phyloP scores from a whole-genome alignment of 2,113 vertebrate species.

The Dunckerocampus dactyliophorus region DNA sequence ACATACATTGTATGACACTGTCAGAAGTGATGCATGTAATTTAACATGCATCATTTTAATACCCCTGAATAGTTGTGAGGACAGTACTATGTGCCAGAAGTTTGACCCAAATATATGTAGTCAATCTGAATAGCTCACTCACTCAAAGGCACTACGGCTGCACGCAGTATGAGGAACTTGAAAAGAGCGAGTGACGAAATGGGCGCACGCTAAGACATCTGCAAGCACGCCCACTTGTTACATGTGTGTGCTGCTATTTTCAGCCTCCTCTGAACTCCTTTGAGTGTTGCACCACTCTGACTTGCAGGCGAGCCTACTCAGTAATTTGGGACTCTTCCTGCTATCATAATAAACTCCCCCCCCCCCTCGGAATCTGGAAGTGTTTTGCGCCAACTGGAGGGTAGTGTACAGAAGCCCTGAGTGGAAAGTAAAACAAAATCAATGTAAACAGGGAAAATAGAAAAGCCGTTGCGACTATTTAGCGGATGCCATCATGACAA shows the following conservation, averaged over 20 bases:
- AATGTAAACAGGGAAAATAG: not conserved
- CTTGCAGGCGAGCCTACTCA: conserved; percentile 30
- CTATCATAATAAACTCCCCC: conserved; percentile 56
- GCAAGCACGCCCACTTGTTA: conserved; percentile 30
- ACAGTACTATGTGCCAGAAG: not conserved
- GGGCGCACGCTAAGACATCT: conserved; percentile 39
- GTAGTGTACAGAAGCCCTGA: conserved; percentile 5
- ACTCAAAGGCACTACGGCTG: not conserved
- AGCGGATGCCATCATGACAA: not conserved
- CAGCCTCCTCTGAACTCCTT: conserved; percentile 33
- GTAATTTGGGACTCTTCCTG: conserved; percentile 46
- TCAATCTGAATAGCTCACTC: conserved; percentile 6
- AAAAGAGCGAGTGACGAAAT: conserved; percentile 25
- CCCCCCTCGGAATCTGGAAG: conserved; percentile 32
- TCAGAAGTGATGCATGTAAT: not conserved
- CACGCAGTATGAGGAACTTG: not conserved
- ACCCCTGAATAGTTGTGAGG: not conserved
- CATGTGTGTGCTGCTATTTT: conserved; percentile 42
- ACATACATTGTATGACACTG: not conserved
- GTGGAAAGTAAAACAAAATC: not conserved
- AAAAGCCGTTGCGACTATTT: not conserved
- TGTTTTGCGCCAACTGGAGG: conserved; percentile 26
- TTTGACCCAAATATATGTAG: not conserved
- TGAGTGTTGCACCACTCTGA: conserved; percentile 20
- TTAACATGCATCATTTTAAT: not conserved